Evolutionary conservation across 2,888 invertebrate genomes (phyloP).

Genomic region (Pollenia griseotomentosa): DNA sequence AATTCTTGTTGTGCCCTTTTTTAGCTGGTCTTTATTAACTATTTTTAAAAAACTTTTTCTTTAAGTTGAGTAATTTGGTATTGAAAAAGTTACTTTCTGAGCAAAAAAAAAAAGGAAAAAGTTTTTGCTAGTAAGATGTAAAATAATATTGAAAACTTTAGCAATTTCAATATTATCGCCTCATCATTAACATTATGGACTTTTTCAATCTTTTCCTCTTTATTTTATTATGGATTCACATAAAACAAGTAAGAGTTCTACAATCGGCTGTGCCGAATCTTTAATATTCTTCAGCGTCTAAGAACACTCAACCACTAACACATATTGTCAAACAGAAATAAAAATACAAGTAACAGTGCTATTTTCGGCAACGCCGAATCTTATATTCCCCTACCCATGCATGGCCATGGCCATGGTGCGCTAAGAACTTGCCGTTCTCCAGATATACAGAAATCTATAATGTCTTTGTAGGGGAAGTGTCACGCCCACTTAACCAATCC

Average conservation of each 20-base stretch:
- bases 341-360: conserved; percentile 40
- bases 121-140: conserved; percentile 60
- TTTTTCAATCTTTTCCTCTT: conserved; percentile 10
- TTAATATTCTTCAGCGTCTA: no score
- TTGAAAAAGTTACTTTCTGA: conserved; percentile 54
- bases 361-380: no score
- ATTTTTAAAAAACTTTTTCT: conserved; percentile 17
- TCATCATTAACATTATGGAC: conserved; percentile 80
- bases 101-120: neutral
- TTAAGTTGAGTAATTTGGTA: conserved; percentile 44
- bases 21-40: conserved; percentile 56
- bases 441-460: no score
- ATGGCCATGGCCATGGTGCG: no score
- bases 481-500: no score
- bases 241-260: conserved; percentile 42
- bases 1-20: conserved; percentile 40
- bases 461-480: no score
- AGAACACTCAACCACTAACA: no score
- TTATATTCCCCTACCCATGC: no score
- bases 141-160: conserved; percentile 76
- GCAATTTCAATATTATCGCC: conserved; percentile 81
- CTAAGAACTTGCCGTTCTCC: no score
- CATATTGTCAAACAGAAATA: no score
- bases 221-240: neutral
- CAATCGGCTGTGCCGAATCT: no score